These are phyloP conservation scores for Drosophila tropicalis DNA, from an alignment of 1,140 invertebrate species.

Conservation along the genomic window DNA sequence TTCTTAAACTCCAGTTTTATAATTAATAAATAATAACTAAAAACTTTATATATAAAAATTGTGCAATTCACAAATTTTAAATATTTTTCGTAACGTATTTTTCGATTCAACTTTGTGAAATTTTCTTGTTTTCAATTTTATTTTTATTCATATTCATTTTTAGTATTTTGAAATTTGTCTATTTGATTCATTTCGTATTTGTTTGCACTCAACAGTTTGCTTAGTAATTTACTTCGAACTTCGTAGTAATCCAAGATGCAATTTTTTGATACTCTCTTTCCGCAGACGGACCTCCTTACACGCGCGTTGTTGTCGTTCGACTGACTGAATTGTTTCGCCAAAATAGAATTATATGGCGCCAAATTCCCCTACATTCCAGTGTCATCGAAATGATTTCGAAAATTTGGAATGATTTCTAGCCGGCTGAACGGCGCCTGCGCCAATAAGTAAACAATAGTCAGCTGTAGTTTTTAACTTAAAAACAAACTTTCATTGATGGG, in stretches of 20 bases:
- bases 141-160: too few relatives aligned
- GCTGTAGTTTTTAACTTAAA: constrained; percentile 39
- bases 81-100: too few relatives aligned
- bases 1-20: too few relatives aligned
- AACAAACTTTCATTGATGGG: constrained; percentile 52
- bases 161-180: too few relatives aligned
- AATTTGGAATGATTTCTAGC: constrained; percentile 51
- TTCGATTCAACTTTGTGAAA: too few relatives aligned
- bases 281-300: constrained; percentile 44
- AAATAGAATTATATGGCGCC: constrained; percentile 33
- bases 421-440: constrained; percentile 62
- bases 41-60: too few relatives aligned
- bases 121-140: too few relatives aligned
- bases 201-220: too few relatives aligned
- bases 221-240: neutral
- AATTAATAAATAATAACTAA: too few relatives aligned
- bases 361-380: constrained; percentile 56
- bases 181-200: too few relatives aligned
- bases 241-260: neutral
- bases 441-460: constrained; percentile 60
- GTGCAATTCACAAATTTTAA: too few relatives aligned
- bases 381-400: constrained; percentile 45
- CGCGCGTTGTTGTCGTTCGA: constrained; percentile 54
- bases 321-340: constrained; percentile 50
- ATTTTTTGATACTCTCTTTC: neutral